These are phyloP conservation scores for Onychomys arenicola DNA, from an alignment of 2,797 vertebrate genomes.

Conservation along the genomic window DNA sequence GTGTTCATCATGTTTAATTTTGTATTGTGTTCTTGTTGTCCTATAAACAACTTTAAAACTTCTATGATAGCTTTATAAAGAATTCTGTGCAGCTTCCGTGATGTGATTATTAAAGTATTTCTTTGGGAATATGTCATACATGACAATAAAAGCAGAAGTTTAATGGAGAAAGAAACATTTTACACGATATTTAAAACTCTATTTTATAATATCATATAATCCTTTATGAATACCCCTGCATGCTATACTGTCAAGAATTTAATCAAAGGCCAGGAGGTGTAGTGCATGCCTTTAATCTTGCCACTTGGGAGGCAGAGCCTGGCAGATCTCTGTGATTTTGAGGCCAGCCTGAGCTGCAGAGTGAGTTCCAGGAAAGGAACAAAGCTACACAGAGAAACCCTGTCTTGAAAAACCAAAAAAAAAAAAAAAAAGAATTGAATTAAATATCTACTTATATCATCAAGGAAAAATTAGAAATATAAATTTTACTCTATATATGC, in stretches of 20 bases:
- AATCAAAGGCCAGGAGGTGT: not conserved
- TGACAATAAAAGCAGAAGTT: not conserved
- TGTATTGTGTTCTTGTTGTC: not conserved
- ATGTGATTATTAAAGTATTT: not conserved
- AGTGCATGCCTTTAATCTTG: too few relatives aligned
- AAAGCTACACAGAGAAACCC: too few relatives aligned
- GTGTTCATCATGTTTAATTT: not conserved
- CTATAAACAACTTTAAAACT: not conserved
- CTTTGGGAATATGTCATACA: not conserved
- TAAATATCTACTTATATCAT: not conserved
- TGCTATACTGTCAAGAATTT: not conserved
- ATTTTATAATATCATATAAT: not conserved
- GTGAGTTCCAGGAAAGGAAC: too few relatives aligned
- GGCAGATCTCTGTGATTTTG: too few relatives aligned
- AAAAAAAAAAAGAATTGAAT: not conserved
- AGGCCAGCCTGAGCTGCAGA: too few relatives aligned
- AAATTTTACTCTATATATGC: not conserved
- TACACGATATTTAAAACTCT: not conserved
- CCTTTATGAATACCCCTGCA: not conserved
- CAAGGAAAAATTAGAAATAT: not conserved
- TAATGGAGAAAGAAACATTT: not conserved
- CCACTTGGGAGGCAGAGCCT: too few relatives aligned
- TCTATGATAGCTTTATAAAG: not conserved
- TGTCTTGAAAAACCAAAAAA: too few relatives aligned
- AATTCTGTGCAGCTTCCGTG: rapidly evolving